These are phyloP conservation scores for Willowsia nigromaculata DNA, from an alignment of 2,888 invertebrate species.

Conservation along the genomic window DNA sequence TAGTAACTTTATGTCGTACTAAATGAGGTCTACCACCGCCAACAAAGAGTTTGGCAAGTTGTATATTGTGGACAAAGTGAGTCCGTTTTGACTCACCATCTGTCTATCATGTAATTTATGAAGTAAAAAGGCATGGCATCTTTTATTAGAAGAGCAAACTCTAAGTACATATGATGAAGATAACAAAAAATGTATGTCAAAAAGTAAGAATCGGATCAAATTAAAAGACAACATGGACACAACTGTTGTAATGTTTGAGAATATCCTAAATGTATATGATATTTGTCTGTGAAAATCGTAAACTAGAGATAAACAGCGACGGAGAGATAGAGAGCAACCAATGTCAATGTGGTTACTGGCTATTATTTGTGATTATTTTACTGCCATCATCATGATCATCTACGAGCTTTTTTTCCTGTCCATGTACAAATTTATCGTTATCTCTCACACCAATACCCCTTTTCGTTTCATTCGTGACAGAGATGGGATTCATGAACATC, in stretches of 20 bases:
- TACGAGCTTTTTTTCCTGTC: not conserved
- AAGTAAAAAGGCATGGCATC: not conserved
- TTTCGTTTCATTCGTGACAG: not conserved
- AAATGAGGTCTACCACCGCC: not conserved
- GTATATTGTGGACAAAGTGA: not conserved
- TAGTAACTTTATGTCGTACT: not conserved
- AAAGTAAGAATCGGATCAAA: constrained; percentile 18
- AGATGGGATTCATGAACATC: not conserved
- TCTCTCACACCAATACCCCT: not conserved
- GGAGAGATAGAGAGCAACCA: not conserved
- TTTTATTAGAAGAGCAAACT: not conserved
- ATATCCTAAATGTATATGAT: not conserved
- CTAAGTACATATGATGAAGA: not conserved
- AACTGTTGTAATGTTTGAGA: not conserved
- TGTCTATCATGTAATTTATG: not conserved
- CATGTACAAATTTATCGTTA: constrained; percentile 16
- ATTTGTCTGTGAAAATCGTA: not conserved
- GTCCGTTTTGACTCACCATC: constrained; percentile 23
- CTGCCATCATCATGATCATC: not conserved
- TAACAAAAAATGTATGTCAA: not conserved
- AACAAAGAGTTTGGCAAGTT: not conserved
- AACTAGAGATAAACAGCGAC: too few species aligned
- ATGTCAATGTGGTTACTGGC: constrained; percentile 14
- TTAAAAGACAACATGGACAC: not conserved
- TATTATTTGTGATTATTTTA: not conserved